A percentile compares a stretch with the other conserved stretches of the same genome.
Conservation (phyloP, 2,113 vertebrate species). For the Tricholaema leucomelas region DNA sequence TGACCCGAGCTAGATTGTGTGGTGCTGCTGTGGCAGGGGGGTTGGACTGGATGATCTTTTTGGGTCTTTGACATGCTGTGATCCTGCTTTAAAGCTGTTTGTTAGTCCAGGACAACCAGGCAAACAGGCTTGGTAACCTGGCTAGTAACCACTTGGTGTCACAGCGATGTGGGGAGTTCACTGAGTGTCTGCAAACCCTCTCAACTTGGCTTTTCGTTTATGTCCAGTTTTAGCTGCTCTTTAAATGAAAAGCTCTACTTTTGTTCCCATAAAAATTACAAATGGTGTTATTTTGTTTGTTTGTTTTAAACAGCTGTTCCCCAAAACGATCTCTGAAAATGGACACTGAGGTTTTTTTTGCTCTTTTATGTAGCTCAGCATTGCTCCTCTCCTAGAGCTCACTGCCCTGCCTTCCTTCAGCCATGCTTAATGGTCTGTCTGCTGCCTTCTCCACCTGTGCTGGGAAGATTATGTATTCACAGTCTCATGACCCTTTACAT, state of each 20-base stretch:
- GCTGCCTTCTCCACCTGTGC: background rate
- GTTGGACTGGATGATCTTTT: too few species aligned
- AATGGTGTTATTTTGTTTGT: background rate
- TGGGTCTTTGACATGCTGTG: too few species aligned
- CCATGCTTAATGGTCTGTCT: background rate
- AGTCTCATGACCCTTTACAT: accelerated
- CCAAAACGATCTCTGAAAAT: background rate
- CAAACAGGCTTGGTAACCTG: background rate
- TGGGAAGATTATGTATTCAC: background rate
- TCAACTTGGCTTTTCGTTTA: background rate
- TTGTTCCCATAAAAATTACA: background rate
- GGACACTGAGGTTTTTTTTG: background rate
- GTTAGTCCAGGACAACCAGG: background rate
- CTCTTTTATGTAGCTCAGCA: background rate
- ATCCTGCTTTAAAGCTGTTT: background rate
- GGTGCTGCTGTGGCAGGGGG: too few species aligned
- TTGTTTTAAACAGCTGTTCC: background rate
- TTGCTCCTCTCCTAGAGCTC: background rate
- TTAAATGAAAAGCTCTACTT: background rate
- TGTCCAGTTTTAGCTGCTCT: background rate
- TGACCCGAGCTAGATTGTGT: too few species aligned
- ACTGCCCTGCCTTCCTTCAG: background rate
- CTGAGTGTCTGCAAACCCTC: background rate
- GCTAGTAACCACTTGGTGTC: background rate
- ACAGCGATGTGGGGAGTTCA: accelerated